A percentile compares a stretch with the other conserved stretches of the same genome.
These are phyloP conservation scores for Peromyscus melanophrys DNA, from an alignment of 2,797 vertebrate genomes.

Conservation along the genomic window DNA sequence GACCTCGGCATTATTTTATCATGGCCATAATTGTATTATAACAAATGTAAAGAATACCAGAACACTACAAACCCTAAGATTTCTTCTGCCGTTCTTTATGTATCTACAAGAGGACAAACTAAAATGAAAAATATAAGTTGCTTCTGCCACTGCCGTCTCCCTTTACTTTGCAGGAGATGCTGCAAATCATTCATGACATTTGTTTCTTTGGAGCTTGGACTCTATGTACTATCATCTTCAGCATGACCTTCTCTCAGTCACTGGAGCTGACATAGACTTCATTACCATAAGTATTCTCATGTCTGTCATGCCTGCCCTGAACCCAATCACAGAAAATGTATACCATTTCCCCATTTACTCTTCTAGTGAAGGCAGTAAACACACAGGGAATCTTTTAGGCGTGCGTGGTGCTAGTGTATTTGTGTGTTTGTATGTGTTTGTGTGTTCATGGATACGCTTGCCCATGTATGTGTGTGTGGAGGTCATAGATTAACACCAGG, in stretches of 20 bases:
- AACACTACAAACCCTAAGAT: not conserved
- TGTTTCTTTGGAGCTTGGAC: not conserved
- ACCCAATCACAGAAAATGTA: not conserved
- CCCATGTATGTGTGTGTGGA: not conserved
- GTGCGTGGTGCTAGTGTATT: not conserved
- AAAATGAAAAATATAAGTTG: not conserved
- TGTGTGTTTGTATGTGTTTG: not conserved
- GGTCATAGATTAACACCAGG: not conserved
- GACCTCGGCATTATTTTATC: not conserved
- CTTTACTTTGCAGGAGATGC: not conserved
- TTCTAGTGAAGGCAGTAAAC: not conserved
- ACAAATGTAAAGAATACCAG: not conserved
- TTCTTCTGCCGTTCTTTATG: not conserved
- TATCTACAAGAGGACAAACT: not conserved
- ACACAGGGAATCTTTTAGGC: not conserved
- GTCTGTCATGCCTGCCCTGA: not conserved
- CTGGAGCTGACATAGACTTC: not conserved
- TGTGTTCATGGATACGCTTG: not conserved
- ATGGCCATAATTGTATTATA: not conserved
- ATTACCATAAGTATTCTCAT: not conserved
- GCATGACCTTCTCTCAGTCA: not conserved
- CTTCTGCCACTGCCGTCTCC: not conserved
- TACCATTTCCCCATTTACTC: not conserved
- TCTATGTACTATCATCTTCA: not conserved
- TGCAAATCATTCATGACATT: not conserved